Base-by-base conservation (phyloP, 2,888 invertebrate genomes). In the Bruchidius siliquastri region DNA sequence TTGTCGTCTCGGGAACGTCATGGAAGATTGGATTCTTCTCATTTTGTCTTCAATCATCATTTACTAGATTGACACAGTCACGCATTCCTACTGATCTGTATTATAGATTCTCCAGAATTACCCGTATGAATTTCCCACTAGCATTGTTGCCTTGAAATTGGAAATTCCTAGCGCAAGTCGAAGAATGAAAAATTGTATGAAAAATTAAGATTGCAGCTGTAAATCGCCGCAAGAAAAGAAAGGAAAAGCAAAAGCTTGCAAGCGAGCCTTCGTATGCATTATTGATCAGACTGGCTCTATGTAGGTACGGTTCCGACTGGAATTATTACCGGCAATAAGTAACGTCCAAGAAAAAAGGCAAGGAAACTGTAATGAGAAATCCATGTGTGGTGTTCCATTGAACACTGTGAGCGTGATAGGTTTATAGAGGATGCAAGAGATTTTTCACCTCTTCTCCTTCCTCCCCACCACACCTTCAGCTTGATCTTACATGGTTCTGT, bases 351-450 rank as follows among this genome's bases (percentile, higher is more conserved):
- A 68, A 68, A 68, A 68, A 76, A 74, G 74, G 74, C 75, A 75
- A 76, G 78, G 79, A 81, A 81, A 80, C 79, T 78, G 80, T 82
- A 83, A 82, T 82, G 83, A 82, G 81, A 81, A 81, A 81, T 80
- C 80, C 83, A 79, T 80, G 81, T 81, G 83, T 83, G 80, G 80
- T 79, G 78, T 79, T 81, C 81, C 81, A 83, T 82, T 83, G 82
- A 83, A 83, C 81, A 81, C 70, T 26, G 26, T 80, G 77, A 81
- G 81, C 71, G 32, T 71, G 71, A 30, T 26, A 82, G 82, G 81
- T 84, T 82, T 84, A 84, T 80, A 84, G 84, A 79, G 84, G 85
- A 82, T 84, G 84, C 81, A 84, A 84, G 85, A 85, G 49, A 49
- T 49, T 49, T 49, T 49, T 49, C 49, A 49, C 6, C 10, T 49